Base-by-base conservation (phyloP, 2,797 vertebrate species). In the Rallus crepitans region DNA sequence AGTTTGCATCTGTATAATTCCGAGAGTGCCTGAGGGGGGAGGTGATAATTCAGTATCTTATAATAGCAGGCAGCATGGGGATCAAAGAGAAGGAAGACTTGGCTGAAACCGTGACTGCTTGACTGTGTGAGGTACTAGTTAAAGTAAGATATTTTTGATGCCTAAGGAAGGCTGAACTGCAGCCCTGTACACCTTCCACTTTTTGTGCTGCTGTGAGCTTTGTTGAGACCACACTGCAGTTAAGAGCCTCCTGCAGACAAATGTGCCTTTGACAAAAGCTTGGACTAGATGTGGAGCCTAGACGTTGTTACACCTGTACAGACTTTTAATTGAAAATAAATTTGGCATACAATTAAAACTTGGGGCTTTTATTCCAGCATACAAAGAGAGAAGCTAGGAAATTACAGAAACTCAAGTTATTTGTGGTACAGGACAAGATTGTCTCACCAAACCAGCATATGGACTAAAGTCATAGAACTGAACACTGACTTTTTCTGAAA, bases 71-170 rank as follows among this genome's bases (percentile, higher is more conserved):
- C 92, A 80, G 68, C 69, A 79, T 2, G 28, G 33, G 90, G 89
- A 97, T 96, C 90, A 97, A 96, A 96, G 91, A 84, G 53, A 85
- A 78, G n/a, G 56, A 90, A 88, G 87, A 87, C 42, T 93, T 96
- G 70, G 89, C 80, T 90, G 75, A 70, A 89, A 56, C 83, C 39
- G 52, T 16, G 42, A 94, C 55, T 65, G 75, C 40, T 90, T 79
- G 84, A 64, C 80, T 96, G 94, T 84, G 93, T 92, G 94, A 95
- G 85, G 96, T 93, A 90, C 70, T 55, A 82, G 68, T 53, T 78
- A 89, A 96, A 94, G 68, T 16, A 78, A 89, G 80, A 23, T 79
- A 59, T 37, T 84, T 93, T 64, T 75, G 78, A 86, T 87, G 68
- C 68, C 48, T 75, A 50, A 82, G 61, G 84, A 92, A 89, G 88